Base-by-base conservation (phyloP, 2,888 invertebrate species). In the Drosophila prostipennis region DNA sequence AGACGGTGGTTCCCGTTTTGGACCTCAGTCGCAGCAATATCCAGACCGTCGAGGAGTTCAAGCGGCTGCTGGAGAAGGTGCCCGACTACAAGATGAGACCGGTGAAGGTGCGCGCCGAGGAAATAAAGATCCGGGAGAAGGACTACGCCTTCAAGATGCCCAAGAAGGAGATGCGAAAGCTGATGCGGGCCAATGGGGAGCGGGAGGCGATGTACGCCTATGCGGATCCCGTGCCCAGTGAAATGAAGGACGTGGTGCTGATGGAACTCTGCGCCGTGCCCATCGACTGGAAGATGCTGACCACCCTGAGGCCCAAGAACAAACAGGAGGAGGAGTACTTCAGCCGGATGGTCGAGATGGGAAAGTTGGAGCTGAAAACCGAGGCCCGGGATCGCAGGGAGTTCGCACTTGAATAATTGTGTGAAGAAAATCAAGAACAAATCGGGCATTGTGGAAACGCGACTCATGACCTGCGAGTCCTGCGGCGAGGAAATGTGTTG, bases 201-300 rank as follows among this genome's bases (percentile, higher is more conserved):
- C 83, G 91, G 3, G 92, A 92, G 37, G 74, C 88, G 1, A 54
- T 87, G 3, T 92, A 91, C 63, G 55, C 91, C 0, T 94, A 94
- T 78, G 93, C 94, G 81, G 95, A 98, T 92, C 97, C 98, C 0
- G 93, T 97, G 74, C 97, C 98, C 2, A 93, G 93, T 0, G 97
- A 97, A 91, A 97, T 98, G 97, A 94, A 90, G 69, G 88, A 87
- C 34, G 84, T 92, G 46, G 79, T 89, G 2, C 79, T 92, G 0
- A 86, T 89, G 79, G 97, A 98, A 83, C 92, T 98, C 52, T 96
- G 96, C 82, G 94, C 95, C 10, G 97, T 98, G 16, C 95, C 96
- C 39, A 98, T 98, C 72, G 97, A 97, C 90, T 98, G 98, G 98
- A 95, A 96, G 91, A 98, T 98, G 98, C 93, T 98, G 61, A 98